Percentiles rank a stretch among this genome's conserved stretches.
phyloP scores from a whole-genome alignment of 1,140 invertebrate species.

The Prorops nasuta region DNA sequence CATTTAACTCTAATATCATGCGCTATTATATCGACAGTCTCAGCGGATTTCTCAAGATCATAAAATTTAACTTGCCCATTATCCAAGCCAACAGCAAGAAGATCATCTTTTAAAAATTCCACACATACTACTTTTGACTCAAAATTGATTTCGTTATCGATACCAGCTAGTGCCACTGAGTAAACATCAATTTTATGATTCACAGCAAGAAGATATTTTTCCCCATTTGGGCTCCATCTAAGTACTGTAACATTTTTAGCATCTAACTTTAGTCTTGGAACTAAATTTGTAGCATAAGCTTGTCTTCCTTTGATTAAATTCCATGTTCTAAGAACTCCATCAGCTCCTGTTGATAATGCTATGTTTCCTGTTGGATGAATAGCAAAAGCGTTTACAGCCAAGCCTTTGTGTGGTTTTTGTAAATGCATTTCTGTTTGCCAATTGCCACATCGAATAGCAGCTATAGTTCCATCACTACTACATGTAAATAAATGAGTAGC shows the following conservation, averaged over 20 bases:
- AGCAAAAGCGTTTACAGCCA: slow-evolving; percentile 66
- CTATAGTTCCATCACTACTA: slow-evolving; percentile 81
- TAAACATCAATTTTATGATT: slow-evolving; percentile 74
- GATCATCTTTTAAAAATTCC: slow-evolving; percentile 63
- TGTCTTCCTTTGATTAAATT: slow-evolving; percentile 88
- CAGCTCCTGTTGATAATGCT: slow-evolving; percentile 80
- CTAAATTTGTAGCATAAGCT: slow-evolving; percentile 84
- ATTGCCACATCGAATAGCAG: slow-evolving; percentile 75
- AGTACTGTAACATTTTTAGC: slow-evolving; percentile 58
- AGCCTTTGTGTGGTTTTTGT: slow-evolving; percentile 70
- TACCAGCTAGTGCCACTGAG: slow-evolving; percentile 69
- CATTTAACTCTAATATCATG: slow-evolving; percentile 71
- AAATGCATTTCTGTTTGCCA: slow-evolving; percentile 83
- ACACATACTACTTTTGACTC: slow-evolving; percentile 64
- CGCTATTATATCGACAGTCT: slow-evolving; percentile 57
- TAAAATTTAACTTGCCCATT: slow-evolving; percentile 68
- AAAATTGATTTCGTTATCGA: slow-evolving; percentile 62
- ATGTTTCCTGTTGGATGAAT: slow-evolving; percentile 89
- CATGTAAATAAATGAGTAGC: slow-evolving; percentile 77
- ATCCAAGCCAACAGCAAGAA: slow-evolving; percentile 69
- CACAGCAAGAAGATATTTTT: slow-evolving; percentile 71
- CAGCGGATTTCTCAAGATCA: slow-evolving; percentile 53
- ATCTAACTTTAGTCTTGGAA: slow-evolving; percentile 59
- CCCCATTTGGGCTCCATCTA: slow-evolving; percentile 68
- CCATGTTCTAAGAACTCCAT: slow-evolving; percentile 86